These are phyloP conservation scores for Synanceia verrucosa DNA, from an alignment of 2,797 vertebrate species.

Conservation along the genomic window DNA sequence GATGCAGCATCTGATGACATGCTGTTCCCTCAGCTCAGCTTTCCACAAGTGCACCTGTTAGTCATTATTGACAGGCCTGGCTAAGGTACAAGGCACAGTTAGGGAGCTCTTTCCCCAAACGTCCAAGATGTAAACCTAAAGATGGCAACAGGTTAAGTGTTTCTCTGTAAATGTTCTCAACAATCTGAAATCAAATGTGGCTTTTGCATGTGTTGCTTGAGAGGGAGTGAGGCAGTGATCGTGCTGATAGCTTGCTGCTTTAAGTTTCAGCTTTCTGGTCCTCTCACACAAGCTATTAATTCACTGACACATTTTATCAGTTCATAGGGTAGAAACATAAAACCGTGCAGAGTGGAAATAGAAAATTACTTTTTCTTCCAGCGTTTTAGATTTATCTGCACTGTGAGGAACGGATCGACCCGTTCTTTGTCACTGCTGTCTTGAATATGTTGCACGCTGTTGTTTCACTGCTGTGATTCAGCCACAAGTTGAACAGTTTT, in stretches of 20 bases:
- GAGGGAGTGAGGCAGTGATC: constrained; percentile 17
- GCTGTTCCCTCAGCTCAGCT: constrained; percentile 39
- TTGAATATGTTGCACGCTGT: constrained; percentile 9
- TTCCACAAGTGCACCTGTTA: constrained; percentile 51
- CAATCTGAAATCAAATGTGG: constrained; percentile 48
- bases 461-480: constrained; percentile 8
- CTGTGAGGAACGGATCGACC: not conserved
- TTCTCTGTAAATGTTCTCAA: constrained; percentile 40
- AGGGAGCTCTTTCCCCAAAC: not conserved
- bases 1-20: constrained; percentile 32
- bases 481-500: constrained; percentile 3
- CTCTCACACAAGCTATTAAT: constrained; percentile 36
- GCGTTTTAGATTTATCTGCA: constrained; percentile 36
- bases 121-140: constrained; percentile 27
- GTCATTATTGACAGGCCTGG: constrained; percentile 41
- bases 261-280: constrained; percentile 24
- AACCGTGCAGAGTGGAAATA: constrained; percentile 14
- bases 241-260: constrained; percentile 9
- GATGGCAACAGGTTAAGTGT: constrained; percentile 41
- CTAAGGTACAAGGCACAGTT: constrained; percentile 15
- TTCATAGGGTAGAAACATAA: constrained; percentile 35
- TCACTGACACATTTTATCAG: constrained; percentile 38
- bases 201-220: constrained; percentile 24
- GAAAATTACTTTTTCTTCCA: constrained; percentile 29
- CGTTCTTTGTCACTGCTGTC: constrained; percentile 19